Base-by-base conservation (phyloP, 1,140 invertebrate species). In the Acyrthosiphon pisum region DNA sequence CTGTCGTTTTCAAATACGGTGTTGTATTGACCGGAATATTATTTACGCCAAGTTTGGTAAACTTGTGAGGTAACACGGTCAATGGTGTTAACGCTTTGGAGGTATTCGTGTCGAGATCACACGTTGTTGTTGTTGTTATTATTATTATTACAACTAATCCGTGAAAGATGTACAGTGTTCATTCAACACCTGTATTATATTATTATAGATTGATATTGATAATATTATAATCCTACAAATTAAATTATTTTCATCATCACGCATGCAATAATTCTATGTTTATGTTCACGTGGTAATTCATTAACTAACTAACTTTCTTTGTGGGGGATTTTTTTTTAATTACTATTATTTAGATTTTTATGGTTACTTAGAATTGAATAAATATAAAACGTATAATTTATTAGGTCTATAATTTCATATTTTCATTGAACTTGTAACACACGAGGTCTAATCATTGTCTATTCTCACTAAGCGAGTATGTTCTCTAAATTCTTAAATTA, bases 21-120 rank as follows among this genome's bases (percentile, higher is more conserved):
- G 87, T 89, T 89, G 53, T 68, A 90, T 90, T 90, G 89, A 90
- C 53, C 23, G 37, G 53, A 90, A 68, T 90, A 68, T 90, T 53
- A 44, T 90, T 90, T 30, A 90, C 18, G 89, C 89, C 89, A 44
- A 68, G 89, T 90, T 90, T 68, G 53, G 53, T 68, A 68, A n/a
- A 68, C 53, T 60, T n/a, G 18, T 60, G 56, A 44, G 22, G 44
- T 68, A 90, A 90, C 18, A 68, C 35, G 53, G 35, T 90, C 53
- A 68, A 90, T 68, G 89, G 56, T 41, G 37, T 68, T 41, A 90
- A 90, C 53, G 56, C 37, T 90, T 41, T 30, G 18, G 7, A 44
- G 41, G 56, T 90, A 90, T 90, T 90, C 26, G 18, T 90, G 88
- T 90, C 53, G 89, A 90, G 41, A 90, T 90, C 89, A 68, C 23